phyloP scores from a whole-genome alignment of 2,888 invertebrate species.

The Cylloceria caligata region DNA sequence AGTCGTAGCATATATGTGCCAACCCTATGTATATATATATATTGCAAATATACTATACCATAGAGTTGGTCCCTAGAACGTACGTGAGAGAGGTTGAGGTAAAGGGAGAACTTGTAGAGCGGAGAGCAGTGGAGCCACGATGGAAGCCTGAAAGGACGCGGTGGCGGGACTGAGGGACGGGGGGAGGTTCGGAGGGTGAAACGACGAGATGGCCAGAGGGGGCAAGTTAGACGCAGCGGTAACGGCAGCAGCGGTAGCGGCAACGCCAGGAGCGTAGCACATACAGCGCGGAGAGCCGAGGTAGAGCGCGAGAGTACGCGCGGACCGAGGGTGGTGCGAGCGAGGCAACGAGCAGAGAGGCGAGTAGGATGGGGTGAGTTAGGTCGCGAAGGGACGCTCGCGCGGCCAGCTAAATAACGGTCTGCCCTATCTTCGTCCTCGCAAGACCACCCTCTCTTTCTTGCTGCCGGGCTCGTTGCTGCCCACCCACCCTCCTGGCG shows the following conservation, averaged over 20 bases:
- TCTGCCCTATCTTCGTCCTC: slow-evolving; percentile 76
- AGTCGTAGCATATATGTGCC: slow-evolving; percentile 8
- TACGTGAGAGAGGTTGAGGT: slow-evolving; percentile 39
- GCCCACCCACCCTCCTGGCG: slow-evolving; percentile 51
- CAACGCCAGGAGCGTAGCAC: slow-evolving; percentile 54
- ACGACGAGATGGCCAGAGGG: slow-evolving; percentile 65
- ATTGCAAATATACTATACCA: slow-evolving; percentile 23
- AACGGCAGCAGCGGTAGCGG: slow-evolving; percentile 55
- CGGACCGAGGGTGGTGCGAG: slow-evolving; percentile 42
- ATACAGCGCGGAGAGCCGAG: slow-evolving; percentile 28
- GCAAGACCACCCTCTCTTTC: slow-evolving; percentile 64
- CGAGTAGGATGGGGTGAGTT: slow-evolving; percentile 71
- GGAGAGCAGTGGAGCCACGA: slow-evolving; percentile 59
- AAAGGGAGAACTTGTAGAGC: slow-evolving; percentile 45
- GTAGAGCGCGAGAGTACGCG: slow-evolving; percentile 57
- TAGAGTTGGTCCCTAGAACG: slow-evolving; percentile 41
- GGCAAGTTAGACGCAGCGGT: slow-evolving; percentile 67
- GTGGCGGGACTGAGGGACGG: slow-evolving; percentile 57
- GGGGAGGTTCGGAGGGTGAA: slow-evolving; percentile 62
- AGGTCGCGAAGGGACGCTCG: slow-evolving; percentile 81
- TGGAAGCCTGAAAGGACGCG: slow-evolving; percentile 67
- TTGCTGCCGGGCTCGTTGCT: slow-evolving; percentile 56
- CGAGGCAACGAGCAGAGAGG: slow-evolving; percentile 62
- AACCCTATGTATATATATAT: neutral
- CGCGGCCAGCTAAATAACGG: slow-evolving; percentile 81